Conservation (phyloP, 2,888 invertebrate genomes). For the Agrotis puta region DNA sequence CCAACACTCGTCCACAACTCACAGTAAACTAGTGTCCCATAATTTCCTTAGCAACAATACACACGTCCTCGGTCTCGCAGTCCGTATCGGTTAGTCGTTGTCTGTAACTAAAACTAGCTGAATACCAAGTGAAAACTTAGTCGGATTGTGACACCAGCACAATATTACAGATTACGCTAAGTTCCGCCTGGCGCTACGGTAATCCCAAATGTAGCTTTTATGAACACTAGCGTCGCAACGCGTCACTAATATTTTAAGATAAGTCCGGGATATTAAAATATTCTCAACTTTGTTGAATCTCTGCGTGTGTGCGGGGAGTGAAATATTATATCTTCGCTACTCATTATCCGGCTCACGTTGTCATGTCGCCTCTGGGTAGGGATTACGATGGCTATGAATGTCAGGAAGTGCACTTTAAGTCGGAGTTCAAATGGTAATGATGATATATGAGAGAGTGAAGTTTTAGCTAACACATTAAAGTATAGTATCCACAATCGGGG, state of each 20-base stretch:
- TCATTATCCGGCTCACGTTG: conserved; percentile 40
- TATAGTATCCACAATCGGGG: background rate
- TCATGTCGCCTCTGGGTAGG: conserved; percentile 29
- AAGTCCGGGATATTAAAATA: conserved; percentile 65
- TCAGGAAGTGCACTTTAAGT: conserved; percentile 38
- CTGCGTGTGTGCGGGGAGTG: conserved; percentile 21
- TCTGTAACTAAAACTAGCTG: conserved; percentile 69
- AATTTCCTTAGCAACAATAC: conserved; percentile 50
- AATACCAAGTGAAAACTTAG: conserved; percentile 67
- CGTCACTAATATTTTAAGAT: conserved; percentile 60
- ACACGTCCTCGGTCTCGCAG: conserved; percentile 51
- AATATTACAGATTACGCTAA: conserved; percentile 68
- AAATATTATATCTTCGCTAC: conserved; percentile 43
- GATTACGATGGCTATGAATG: conserved; percentile 28
- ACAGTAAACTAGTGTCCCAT: conserved; percentile 35
- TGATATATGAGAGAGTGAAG: conserved; percentile 2
- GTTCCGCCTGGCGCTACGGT: conserved; percentile 66
- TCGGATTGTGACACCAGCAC: conserved; percentile 68
- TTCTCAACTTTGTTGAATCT: conserved; percentile 55
- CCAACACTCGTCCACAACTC: conserved; percentile 31
- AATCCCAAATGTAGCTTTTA: conserved; percentile 70
- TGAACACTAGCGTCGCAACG: conserved; percentile 66
- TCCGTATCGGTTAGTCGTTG: conserved; percentile 64
- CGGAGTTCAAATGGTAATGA: conserved; percentile 25
- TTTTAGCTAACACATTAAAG: background rate